phyloP scores from a whole-genome alignment of 2,113 vertebrate genomes.

The Hippotragus niger region DNA sequence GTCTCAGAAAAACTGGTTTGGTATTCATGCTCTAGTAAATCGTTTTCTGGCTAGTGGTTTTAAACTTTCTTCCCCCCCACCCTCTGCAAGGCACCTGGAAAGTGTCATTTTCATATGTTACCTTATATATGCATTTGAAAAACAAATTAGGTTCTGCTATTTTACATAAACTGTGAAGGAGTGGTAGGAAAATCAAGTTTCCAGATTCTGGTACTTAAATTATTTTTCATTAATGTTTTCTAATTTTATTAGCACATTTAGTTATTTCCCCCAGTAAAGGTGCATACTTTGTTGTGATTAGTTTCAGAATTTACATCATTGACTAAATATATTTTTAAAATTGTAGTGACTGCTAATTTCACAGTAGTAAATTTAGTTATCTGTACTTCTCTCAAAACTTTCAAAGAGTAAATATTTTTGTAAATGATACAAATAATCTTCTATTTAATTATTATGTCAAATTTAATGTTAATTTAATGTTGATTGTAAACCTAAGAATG shows the following conservation, averaged over 20 bases:
- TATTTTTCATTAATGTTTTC: slow-evolving; percentile 1
- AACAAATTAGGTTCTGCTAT: background rate
- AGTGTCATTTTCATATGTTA: background rate
- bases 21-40: background rate
- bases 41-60: background rate
- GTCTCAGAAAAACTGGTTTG: background rate
- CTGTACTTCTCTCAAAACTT: background rate
- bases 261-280: background rate
- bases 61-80: background rate
- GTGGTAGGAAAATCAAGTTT: slow-evolving; percentile 21
- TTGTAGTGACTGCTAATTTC: background rate
- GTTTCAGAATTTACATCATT: background rate
- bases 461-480: background rate
- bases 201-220: background rate
- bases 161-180: slow-evolving; percentile 31
- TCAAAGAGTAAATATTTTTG: background rate
- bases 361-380: background rate
- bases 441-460: background rate
- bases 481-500: background rate
- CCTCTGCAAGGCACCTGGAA: background rate
- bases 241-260: slow-evolving; percentile 21
- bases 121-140: background rate
- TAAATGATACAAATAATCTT: background rate
- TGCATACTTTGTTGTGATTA: background rate
- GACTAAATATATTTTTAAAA: background rate